A percentile compares a stretch with the other conserved stretches of the same genome.
Conservation (phyloP, 2,797 vertebrate species). For the Onychomys arenicola region DNA sequence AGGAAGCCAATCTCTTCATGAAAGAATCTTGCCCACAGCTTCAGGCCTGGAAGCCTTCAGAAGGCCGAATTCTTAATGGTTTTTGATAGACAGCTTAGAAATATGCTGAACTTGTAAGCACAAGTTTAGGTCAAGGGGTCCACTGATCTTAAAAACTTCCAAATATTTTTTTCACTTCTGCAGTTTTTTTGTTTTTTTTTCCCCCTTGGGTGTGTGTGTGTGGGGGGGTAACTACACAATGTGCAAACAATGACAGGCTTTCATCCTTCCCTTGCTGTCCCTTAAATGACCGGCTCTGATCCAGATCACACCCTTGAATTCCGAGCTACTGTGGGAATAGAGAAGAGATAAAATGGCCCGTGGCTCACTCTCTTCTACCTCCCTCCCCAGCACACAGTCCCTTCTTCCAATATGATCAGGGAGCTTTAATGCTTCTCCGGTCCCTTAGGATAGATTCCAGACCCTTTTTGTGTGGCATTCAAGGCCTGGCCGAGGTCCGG, state of each 20-base stretch:
- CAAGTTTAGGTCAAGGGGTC: conserved; percentile 53
- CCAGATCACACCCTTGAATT: conserved; percentile 6
- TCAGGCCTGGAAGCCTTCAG: conserved; percentile 61
- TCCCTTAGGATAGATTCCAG: not conserved
- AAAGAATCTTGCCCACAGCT: conserved; percentile 62
- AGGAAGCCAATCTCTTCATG: conserved; percentile 71
- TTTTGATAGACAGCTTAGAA: conserved; percentile 58
- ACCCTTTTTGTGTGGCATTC: not conserved
- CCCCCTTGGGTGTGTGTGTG: too few species aligned
- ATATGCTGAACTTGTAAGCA: conserved; percentile 51
- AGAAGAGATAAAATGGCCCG: not conserved
- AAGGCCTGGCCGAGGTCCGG: not conserved
- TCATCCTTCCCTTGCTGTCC: conserved; percentile 7
- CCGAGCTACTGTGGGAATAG: conserved; percentile 52
- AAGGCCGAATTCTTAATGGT: conserved; percentile 46
- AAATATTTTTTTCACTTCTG: conserved; percentile 25
- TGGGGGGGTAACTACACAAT: not conserved
- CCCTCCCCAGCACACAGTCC: not conserved
- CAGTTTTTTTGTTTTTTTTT: not conserved
- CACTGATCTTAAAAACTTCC: conserved; percentile 56
- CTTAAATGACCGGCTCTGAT: not conserved
- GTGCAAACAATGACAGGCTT: conserved; percentile 56
- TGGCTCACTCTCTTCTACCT: not conserved
- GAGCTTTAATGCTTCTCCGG: not conserved
- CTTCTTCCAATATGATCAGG: not conserved